Base-by-base conservation (phyloP, 2,113 vertebrate species). In the Poecile atricapillus region DNA sequence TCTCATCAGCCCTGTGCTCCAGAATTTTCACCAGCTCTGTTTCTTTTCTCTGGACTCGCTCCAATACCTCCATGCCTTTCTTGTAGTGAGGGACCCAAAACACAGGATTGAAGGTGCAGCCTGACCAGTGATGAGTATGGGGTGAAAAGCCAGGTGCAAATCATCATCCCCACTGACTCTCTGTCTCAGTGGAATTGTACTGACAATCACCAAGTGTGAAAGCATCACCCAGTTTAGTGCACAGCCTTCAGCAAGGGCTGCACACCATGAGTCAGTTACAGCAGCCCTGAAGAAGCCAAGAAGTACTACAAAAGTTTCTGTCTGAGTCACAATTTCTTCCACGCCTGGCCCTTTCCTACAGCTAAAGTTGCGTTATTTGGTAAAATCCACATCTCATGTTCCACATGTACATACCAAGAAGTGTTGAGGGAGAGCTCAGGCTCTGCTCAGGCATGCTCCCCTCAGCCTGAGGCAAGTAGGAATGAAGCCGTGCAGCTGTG, bases 301-400 rank as follows among this genome's bases (percentile, higher is more conserved):
- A 85, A 79, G 44, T 69, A 49, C 41, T 60, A 31, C 49, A 41
- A 20, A 33, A 27, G 33, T 74, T 94, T 75, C 49, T 83, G 52
- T 93, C 81, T 88, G 88, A 93, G 71, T 96, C 88, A 94, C 44
- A 43, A 30, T 92, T 97, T 94, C 85, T 65, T 88, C 39, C 43
- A 16, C 0, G 0, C 71, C 43, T 77, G 82, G 59, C 35, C 80
- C 16, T 67, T 83, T 86, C 37, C n/a, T 73, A 25, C 41, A 47
- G 87, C 37, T 86, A 56, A 81, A 83, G 27, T 46, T 85, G 85
- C 55, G 74, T 69, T 46, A 23, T 52, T 77, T 52, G 63, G 46
- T 87, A 91, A 81, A 77, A 46, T 37, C 67, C 76, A 56, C 71
- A 46, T 52, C 20, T 74, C 4, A 0, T 30, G 35, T 88, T 74